A percentile compares a stretch with the other conserved stretches of the same genome.
Conservation (phyloP, 2,888 invertebrate genomes). For the Gari tellinella region DNA sequence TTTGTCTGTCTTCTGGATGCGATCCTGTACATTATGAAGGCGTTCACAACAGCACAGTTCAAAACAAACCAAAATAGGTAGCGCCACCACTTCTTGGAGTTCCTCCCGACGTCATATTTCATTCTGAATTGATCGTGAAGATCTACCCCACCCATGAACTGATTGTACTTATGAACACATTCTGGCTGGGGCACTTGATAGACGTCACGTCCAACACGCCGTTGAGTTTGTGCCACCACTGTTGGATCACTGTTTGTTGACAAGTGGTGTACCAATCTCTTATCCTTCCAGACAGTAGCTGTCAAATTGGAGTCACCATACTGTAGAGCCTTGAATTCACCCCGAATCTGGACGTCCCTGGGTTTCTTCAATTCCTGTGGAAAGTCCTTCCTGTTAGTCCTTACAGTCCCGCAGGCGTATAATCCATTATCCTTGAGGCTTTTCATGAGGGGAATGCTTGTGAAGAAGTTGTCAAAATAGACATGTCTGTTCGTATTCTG, state of each 20-base stretch:
- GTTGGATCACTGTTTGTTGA: slow-evolving; percentile 43
- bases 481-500: slow-evolving; percentile 4
- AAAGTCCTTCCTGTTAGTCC: slow-evolving; percentile 21
- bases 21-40: slow-evolving; percentile 33
- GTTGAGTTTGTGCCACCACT: no score
- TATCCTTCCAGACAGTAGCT: slow-evolving; percentile 30
- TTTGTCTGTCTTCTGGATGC: no score
- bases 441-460: slow-evolving; percentile 22
- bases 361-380: no score
- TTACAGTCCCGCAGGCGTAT: slow-evolving; percentile 37
- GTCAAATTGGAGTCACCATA: no score
- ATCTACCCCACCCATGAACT: slow-evolving; percentile 58
- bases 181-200: no score
- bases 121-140: no score
- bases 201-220: slow-evolving; percentile 38
- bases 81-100: slow-evolving; percentile 42
- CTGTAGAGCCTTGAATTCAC: slow-evolving; percentile 33
- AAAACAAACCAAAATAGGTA: slow-evolving; percentile 44
- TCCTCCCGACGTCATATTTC: no score
- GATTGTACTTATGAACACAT: slow-evolving; percentile 30
- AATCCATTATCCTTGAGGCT: slow-evolving; percentile 7
- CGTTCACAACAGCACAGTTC: slow-evolving; percentile 48
- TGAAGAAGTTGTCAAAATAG: slow-evolving; percentile 37
- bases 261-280: slow-evolving; percentile 23
- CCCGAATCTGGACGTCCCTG: no score